phyloP scores from a whole-genome alignment of 2,888 invertebrate genomes.

The Agrenia bidenticulata region DNA sequence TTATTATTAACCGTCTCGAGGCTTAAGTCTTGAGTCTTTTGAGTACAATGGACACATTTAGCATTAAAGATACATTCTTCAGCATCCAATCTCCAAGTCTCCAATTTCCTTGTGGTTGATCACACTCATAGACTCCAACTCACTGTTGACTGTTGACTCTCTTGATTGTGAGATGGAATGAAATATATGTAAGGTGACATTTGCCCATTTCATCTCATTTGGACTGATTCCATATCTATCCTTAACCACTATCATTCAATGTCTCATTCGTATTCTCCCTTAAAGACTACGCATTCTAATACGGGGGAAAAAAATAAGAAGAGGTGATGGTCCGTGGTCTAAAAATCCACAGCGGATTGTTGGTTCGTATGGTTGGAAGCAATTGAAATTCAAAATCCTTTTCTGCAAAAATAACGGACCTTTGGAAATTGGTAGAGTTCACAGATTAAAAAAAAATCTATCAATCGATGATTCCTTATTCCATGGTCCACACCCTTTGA shows the following conservation, averaged over 20 bases:
- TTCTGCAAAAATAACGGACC: constrained; percentile 5
- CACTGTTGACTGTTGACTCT: neutral
- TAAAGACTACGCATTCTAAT: too few species aligned
- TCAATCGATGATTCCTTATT: constrained; percentile 1
- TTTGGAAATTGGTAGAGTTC: too few species aligned
- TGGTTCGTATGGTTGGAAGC: too few species aligned
- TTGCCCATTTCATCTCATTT: constrained; percentile 20
- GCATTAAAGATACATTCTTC: constrained; percentile 31
- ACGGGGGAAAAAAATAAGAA: too few species aligned
- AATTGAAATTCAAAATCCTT: constrained; percentile 2
- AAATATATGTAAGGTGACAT: constrained; percentile 22
- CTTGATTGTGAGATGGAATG: constrained; percentile 4
- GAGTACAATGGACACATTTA: constrained; percentile 12
- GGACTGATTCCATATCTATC: neutral
- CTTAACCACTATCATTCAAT: too few species aligned
- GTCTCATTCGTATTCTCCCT: too few species aligned
- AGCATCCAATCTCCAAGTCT: neutral
- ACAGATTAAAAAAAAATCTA: neutral
- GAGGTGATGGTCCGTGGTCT: too few species aligned
- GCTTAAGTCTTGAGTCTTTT: neutral
- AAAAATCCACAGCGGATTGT: too few species aligned
- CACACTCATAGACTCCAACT: constrained; percentile 9
- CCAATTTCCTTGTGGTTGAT: neutral
- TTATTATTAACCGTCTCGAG: neutral
- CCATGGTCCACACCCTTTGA: neutral